Evolutionary conservation across 2,797 vertebrate species (phyloP), one percentile per base, ranked within the genome.

Genomic region (Chelmon rostratus): DNA sequence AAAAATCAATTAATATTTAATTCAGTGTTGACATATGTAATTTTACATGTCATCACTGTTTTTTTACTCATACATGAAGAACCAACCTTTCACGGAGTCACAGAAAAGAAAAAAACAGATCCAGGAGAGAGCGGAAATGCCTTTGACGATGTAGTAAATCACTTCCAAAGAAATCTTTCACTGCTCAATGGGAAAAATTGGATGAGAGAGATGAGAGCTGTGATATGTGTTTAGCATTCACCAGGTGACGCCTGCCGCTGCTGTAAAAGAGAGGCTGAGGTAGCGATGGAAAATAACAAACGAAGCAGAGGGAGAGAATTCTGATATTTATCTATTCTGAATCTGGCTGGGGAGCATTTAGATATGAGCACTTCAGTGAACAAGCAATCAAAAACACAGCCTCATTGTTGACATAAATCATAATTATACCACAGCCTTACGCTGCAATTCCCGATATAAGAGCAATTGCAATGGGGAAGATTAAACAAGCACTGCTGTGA

Each of bases 401-500:
- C 82, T 62, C 76, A 77, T 78, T 87, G 90, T 89, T 90, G 88
- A 92, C 89, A 91, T 85, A 85, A 89, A 85, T 82, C 86, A 86
- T 90, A 89, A 91, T 90, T 89, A 87, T 63, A 77, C 68, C 38
- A n/a, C 73, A 86, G 84, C 58, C 38, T 65, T 73, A 73, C 62
- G 66, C 62, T 78, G 64, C 63, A 40, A 83, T 81, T 68, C 59
- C 46, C 46, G 50, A 86, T 90, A 81, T 79, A 79, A 90, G 75
- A 81, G 83, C 81, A 67, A 63, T 42, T 23, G 69, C 78, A 82
- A 50, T 33, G 18, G 75, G 52, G 78, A 40, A 68, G 88, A 86
- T 89, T 68, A 86, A 86, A 85, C 68, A 57, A 76, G 58, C 19
- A 8, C 65, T 58, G 67, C 64, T 61, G n/a, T 64, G 68, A 84